Base-by-base conservation (phyloP, 2,113 vertebrate species). In the Carlito syrichta region DNA sequence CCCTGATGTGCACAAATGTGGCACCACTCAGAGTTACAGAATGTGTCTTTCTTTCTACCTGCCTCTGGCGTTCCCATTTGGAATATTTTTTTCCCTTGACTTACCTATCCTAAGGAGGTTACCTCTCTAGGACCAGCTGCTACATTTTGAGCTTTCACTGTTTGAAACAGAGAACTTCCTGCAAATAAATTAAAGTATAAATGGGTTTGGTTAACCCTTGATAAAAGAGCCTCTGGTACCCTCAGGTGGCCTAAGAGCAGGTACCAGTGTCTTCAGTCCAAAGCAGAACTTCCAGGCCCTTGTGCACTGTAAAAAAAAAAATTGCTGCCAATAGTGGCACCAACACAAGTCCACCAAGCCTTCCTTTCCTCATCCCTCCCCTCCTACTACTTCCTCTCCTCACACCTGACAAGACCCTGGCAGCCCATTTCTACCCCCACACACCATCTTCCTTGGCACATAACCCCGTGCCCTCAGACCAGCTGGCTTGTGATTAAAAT, bases 401-500 rank as follows among this genome's bases (percentile, higher is more conserved):
- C 94, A 88, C 94, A 85, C 88, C 91, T 96, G 94, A 94, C 71
- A 35, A 87, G 73, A 77, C 71, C 84, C 71, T 38, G 23, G 56
- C 9, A 2, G 63, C 71, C 81, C 84, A 77, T 8, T 1, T 81
- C 69, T 50, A 77, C 90, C 86, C 79, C 12, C 85, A 50, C 78
- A 91, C 79, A 62, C 62, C 85, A 56, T 79, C 93, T 86, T 89
- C 95, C 77, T 71, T 68, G 91, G 96, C 93, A 96, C 87, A 77
- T 45, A 85, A 11, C 87, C 84, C 73, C 0, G 0, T 86, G 95
- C 94, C 97, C 88, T 97, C 92, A 76, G 27, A 97, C 96, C 97
- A 97, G 97, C 96, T 98, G 97, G 96, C 96, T 91, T 85, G 86
- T 35, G 96, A 97, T 97, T 96, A 98, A 98, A 97, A 98, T 83